These are phyloP conservation scores for Agrochola litura DNA, from an alignment of 2,888 invertebrate genomes.

Conservation along the genomic window DNA sequence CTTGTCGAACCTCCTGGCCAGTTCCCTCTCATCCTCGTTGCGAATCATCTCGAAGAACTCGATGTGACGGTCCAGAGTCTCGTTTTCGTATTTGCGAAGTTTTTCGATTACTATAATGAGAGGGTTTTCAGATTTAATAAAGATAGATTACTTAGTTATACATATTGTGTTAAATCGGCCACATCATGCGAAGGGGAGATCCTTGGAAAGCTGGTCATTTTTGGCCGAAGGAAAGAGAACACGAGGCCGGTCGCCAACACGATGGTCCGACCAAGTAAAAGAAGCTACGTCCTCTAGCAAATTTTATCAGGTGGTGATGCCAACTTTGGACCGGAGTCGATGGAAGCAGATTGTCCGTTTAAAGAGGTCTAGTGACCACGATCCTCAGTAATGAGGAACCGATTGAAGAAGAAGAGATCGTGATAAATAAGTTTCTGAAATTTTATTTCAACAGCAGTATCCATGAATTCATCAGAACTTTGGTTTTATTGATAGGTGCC, in stretches of 20 bases:
- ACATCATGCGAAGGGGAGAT: no score
- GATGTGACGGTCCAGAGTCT: slow-evolving; percentile 98
- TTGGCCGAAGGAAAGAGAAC: no score
- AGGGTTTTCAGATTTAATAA: neutral
- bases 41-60: slow-evolving; percentile 99
- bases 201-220: no score
- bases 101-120: slow-evolving; percentile 94
- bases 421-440: neutral
- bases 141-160: neutral
- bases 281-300: no score
- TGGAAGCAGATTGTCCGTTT: no score
- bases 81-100: slow-evolving; percentile 97
- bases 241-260: no score
- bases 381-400: no score
- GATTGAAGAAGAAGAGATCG: no score
- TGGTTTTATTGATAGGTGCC: neutral
- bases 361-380: no score
- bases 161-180: neutral
- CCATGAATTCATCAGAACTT: neutral
- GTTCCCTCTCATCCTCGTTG: slow-evolving; percentile 98
- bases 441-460: neutral
- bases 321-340: no score
- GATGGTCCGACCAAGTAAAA: no score
- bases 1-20: slow-evolving; percentile 97
- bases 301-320: no score